Conservation (phyloP, 2,888 invertebrate genomes). For the Chloromyia formosa region DNA sequence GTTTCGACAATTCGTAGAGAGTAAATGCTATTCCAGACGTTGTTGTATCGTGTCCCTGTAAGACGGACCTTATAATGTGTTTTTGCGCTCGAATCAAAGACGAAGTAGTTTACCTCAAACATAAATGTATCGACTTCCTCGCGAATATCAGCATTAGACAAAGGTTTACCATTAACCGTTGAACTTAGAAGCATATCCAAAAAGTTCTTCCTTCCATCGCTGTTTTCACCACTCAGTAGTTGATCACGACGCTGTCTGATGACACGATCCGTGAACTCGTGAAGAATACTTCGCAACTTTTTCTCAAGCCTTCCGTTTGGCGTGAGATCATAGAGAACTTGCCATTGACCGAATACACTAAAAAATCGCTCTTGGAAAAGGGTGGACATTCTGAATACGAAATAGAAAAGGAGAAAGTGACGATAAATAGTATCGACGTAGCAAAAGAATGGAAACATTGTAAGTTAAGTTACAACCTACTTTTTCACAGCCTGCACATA, state of each 20-base stretch:
- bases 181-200: constrained; percentile 30
- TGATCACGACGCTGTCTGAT: constrained; percentile 19
- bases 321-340: constrained; percentile 2
- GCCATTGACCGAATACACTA: not conserved
- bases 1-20: constrained; percentile 42
- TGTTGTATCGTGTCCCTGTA: constrained; percentile 41
- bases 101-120: constrained; percentile 6
- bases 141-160: constrained; percentile 31
- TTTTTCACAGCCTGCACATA: constrained; percentile 31
- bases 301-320: constrained; percentile 2
- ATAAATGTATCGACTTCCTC: constrained; percentile 42
- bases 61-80: too few species aligned
- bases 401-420: too few species aligned
- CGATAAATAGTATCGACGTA: not conserved
- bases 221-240: not conserved
- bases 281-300: constrained; percentile 13
- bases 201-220: not conserved
- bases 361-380: constrained; percentile 21
- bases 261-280: constrained; percentile 23
- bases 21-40: constrained; percentile 34
- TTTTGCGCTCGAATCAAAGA: too few species aligned
- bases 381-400: constrained; percentile 7
- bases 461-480: not conserved
- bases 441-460: not conserved
- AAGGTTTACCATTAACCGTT: constrained; percentile 19